phyloP scores from a whole-genome alignment of 2,888 invertebrate species.

The Caenorhabditis macrosperma region DNA sequence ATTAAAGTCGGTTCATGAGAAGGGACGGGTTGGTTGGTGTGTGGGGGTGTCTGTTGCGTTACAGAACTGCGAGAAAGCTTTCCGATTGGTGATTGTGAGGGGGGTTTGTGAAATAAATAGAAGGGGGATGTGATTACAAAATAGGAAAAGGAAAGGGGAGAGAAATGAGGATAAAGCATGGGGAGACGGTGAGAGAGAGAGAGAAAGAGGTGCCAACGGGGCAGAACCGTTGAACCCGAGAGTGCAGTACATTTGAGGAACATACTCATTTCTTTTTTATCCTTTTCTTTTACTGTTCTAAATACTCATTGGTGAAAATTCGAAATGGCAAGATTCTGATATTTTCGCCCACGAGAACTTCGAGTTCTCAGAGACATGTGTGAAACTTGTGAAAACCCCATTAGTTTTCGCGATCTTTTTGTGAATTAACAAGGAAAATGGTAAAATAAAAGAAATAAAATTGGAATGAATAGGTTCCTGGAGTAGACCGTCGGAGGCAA shows the following conservation, averaged over 20 bases:
- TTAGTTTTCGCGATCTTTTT: too few species aligned
- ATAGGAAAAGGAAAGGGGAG: background rate
- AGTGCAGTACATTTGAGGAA: background rate
- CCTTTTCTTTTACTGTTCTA: too few species aligned
- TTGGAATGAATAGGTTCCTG: constrained; percentile 7
- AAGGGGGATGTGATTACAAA: background rate
- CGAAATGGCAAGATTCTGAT: too few species aligned
- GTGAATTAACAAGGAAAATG: background rate
- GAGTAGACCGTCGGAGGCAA: constrained; percentile 27
- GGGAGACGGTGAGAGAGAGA: background rate
- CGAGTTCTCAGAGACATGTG: too few species aligned
- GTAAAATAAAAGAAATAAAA: background rate
- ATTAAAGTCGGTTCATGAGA: background rate
- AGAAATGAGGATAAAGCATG: background rate
- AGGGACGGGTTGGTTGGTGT: background rate
- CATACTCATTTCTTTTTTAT: too few species aligned
- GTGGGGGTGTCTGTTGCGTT: background rate
- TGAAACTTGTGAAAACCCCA: too few species aligned
- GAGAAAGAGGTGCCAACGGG: background rate
- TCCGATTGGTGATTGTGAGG: constrained; percentile 1
- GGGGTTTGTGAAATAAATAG: too few species aligned
- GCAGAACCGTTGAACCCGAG: constrained; percentile 1
- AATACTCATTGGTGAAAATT: too few species aligned
- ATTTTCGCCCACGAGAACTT: too few species aligned
- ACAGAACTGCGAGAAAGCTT: background rate